Base-by-base conservation (phyloP, 2,113 vertebrate species). In the Nymphicus hollandicus region DNA sequence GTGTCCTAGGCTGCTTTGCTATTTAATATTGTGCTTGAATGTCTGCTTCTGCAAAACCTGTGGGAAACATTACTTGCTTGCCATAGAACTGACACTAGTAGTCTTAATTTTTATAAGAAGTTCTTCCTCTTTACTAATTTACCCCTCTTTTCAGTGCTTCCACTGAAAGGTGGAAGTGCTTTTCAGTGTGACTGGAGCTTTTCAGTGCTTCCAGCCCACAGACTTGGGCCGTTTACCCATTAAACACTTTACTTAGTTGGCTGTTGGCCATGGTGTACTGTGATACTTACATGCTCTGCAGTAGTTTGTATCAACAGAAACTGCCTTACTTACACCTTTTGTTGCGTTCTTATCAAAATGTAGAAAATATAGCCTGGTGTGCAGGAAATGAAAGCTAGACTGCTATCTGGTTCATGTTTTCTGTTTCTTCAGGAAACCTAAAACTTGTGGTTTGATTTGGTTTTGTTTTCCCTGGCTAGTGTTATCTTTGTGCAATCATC, bases 181-280 rank as follows among this genome's bases (percentile, higher is more conserved):
- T 58, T 58, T 58, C 56, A 58, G 33, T 35, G 56, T 58, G 56
- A 35, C 14, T 35, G 56, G 56, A 58, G 56, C 56, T 35, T 35
- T 58, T 35, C 33, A 24, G 33, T 35, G 56, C 33, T 35, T 58
- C 14, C n/a, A 97, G 80, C 96, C 93, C 89, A 72, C 97, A 97
- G 97, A 53, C 29, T 82, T 78, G 39, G 28, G 97, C 97, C 97
- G 97, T 96, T 97, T 97, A 97, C 98, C 97, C 97, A 96, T 97
- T 96, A 97, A 97, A 92, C 85, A 88, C 92, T 35, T 97, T 81
- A 88, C 92, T 43, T 97, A 96, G 96, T 91, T 97, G 96, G 94
- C 97, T 82, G 83, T 69, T 92, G 93, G 93, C 95, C 58, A 71
- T 88, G 94, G 96, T 96, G 96, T 96, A 91, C 97, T 98, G 95